Conservation (phyloP, 2,888 invertebrate species). For the Diogma glabrata region DNA sequence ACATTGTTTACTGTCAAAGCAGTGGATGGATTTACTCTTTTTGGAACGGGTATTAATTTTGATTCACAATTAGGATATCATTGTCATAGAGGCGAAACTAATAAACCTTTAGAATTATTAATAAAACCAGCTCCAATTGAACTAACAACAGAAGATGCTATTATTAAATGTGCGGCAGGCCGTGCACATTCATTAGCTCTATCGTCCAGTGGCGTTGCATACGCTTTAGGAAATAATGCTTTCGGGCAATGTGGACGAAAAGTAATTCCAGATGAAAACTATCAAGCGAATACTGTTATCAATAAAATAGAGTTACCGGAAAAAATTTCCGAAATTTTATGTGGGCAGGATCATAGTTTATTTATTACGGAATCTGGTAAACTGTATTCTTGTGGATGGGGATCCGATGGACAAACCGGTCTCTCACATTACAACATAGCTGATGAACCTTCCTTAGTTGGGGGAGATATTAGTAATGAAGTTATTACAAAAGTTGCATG, state of each 20-base stretch:
- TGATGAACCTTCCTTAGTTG: constrained; percentile 46
- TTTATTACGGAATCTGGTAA: constrained; percentile 67
- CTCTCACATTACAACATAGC: constrained; percentile 54
- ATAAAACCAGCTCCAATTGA: constrained; percentile 59
- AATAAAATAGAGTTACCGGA: constrained; percentile 56
- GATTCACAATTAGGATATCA: constrained; percentile 73
- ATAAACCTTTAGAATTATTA: constrained; percentile 54
- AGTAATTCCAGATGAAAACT: constrained; percentile 65
- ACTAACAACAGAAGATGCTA: constrained; percentile 49
- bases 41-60: constrained; percentile 84
- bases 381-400: constrained; percentile 85
- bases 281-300: constrained; percentile 50
- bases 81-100: constrained; percentile 40
- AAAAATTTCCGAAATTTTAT: constrained; percentile 54
- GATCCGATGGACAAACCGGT: constrained; percentile 91
- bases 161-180: constrained; percentile 62
- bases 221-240: constrained; percentile 79
- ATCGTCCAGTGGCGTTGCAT: constrained; percentile 68
- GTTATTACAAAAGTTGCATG: constrained; percentile 70
- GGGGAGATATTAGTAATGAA: constrained; percentile 75
- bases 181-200: constrained; percentile 75
- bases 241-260: constrained; percentile 88
- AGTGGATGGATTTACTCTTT: constrained; percentile 53
- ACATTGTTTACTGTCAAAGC: constrained; percentile 59
- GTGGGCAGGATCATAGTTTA: constrained; percentile 82